phyloP scores from a whole-genome alignment of 1,140 invertebrate species.

The Prorops nasuta region DNA sequence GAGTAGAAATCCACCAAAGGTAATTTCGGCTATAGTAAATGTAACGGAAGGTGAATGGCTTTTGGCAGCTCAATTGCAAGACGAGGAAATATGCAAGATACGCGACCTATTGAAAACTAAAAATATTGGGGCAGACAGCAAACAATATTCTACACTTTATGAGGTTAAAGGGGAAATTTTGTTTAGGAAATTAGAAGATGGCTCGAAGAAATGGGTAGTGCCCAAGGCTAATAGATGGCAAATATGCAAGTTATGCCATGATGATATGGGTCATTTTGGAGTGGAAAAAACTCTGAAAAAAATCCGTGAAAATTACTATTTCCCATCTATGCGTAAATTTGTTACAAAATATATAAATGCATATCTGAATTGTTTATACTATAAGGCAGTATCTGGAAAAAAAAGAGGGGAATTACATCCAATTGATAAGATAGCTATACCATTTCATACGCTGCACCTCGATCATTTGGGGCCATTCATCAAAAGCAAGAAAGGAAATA shows the following conservation, averaged over 20 bases:
- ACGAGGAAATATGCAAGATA: not conserved
- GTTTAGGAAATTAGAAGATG: not conserved
- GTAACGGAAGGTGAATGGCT: not conserved
- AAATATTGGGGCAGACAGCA: not conserved
- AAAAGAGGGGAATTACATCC: slow-evolving; percentile 32
- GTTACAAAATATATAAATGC: slow-evolving; percentile 28
- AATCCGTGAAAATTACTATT: slow-evolving; percentile 35
- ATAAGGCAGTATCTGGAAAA: slow-evolving; percentile 24
- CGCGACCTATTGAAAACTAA: not conserved
- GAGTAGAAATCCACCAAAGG: not conserved
- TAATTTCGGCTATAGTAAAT: not conserved
- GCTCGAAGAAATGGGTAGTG: slow-evolving; percentile 24
- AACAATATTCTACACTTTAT: not conserved
- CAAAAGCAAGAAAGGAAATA: slow-evolving; percentile 21
- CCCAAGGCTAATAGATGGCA: slow-evolving; percentile 33
- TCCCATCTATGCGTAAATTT: slow-evolving; percentile 32
- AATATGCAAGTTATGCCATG: slow-evolving; percentile 33
- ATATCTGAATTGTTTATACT: slow-evolving; percentile 28
- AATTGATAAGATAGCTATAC: slow-evolving; percentile 21
- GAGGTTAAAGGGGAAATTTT: not conserved
- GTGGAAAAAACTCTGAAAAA: slow-evolving; percentile 21
- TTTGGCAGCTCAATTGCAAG: not conserved
- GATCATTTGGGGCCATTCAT: slow-evolving; percentile 31
- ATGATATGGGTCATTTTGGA: slow-evolving; percentile 37
- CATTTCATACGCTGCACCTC: slow-evolving; percentile 24